Evolutionary conservation across 2,888 invertebrate genomes (phyloP).

Genomic region (Microchrysa polita): DNA sequence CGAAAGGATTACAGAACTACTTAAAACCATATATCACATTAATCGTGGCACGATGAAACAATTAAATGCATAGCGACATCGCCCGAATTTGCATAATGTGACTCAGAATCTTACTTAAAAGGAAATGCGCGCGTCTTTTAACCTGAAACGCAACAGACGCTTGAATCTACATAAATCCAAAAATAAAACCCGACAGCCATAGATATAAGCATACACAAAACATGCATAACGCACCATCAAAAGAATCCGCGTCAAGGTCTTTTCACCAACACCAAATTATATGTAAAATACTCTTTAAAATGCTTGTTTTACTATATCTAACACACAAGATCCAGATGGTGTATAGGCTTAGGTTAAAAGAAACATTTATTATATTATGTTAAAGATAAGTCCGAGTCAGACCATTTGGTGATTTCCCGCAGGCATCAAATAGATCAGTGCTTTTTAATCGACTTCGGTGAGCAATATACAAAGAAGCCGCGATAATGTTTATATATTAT

Average conservation of each 20-base stretch:
- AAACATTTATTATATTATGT: too few species aligned
- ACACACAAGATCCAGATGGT: too few species aligned
- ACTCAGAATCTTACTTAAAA: constrained; percentile 29
- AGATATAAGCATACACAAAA: too few species aligned
- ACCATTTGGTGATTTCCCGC: too few species aligned
- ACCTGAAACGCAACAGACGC: background rate
- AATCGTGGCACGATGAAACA: constrained; percentile 41
- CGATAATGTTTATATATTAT: too few species aligned
- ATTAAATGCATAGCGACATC: constrained; percentile 36
- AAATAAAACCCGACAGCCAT: background rate
- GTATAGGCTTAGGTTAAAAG: too few species aligned
- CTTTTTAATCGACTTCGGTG: too few species aligned
- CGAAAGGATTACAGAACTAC: constrained; percentile 29
- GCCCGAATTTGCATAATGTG: constrained; percentile 42
- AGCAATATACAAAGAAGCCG: too few species aligned
- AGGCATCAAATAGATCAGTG: too few species aligned
- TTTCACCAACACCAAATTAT: background rate
- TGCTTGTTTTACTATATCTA: too few species aligned
- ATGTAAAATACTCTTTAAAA: too few species aligned
- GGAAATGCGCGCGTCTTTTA: background rate
- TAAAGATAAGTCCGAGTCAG: too few species aligned
- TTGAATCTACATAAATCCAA: background rate
- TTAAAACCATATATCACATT: constrained; percentile 40
- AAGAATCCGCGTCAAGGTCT: constrained; percentile 40
- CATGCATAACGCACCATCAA: constrained; percentile 2